Conservation (phyloP, 2,797 vertebrate genomes). For the Siniperca undulata region DNA sequence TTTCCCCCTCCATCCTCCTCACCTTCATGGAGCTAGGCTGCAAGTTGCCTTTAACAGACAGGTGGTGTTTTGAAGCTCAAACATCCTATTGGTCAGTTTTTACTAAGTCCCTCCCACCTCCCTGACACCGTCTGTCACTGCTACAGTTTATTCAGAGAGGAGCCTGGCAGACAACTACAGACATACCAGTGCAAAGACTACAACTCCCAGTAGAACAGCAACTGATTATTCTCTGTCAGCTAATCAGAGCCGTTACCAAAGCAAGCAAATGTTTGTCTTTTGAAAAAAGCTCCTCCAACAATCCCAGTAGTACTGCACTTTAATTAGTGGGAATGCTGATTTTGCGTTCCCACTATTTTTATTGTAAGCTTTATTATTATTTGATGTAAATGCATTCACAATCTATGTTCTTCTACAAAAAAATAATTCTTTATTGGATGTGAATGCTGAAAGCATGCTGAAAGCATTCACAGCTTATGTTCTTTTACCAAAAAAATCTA, state of each 20-base stretch:
- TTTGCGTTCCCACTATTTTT: no score
- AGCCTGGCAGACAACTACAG: slow-evolving; percentile 41
- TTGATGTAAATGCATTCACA: no score
- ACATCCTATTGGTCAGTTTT: slow-evolving; percentile 60
- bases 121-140: slow-evolving; percentile 63
- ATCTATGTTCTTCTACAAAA: no score
- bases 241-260: slow-evolving; percentile 20
- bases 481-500: no score
- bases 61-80: slow-evolving; percentile 47
- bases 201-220: slow-evolving; percentile 66
- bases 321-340: no score
- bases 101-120: slow-evolving; percentile 65
- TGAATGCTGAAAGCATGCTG: no score
- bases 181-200: slow-evolving; percentile 73
- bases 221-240: background rate
- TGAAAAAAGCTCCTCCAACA: background rate
- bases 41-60: slow-evolving; percentile 56
- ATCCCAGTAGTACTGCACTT: background rate
- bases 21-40: slow-evolving; percentile 13
- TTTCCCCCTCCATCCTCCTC: slow-evolving; percentile 27
- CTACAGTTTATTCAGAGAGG: slow-evolving; percentile 62
- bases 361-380: no score
- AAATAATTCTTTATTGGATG: no score
- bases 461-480: no score
- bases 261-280: background rate